These are phyloP conservation scores for Trichechus manatus DNA, from an alignment of 2,113 vertebrate genomes.

Conservation along the genomic window DNA sequence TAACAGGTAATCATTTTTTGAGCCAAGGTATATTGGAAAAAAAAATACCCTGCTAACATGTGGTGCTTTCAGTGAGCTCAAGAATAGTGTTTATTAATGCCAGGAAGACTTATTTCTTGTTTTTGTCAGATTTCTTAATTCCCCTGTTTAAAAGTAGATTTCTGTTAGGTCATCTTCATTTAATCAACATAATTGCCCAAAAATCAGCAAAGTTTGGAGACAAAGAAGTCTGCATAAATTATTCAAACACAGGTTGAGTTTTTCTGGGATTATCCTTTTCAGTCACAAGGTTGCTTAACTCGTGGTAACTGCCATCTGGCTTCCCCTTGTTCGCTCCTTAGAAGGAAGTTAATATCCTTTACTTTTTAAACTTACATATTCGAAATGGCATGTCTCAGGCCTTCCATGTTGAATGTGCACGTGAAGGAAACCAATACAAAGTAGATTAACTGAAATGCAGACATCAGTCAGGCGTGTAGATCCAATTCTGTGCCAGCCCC, in stretches of 20 bases:
- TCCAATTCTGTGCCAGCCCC: too few relatives aligned
- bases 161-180: background rate
- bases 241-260: background rate
- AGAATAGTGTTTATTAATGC: background rate
- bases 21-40: background rate
- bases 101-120: background rate
- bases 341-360: conserved; percentile 78
- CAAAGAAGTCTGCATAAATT: conserved; percentile 63
- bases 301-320: conserved; percentile 31
- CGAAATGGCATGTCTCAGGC: conserved; percentile 25
- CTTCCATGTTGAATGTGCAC: background rate
- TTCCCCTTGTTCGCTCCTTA: conserved; percentile 61
- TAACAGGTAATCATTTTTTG: conserved; percentile 91
- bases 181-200: conserved; percentile 26
- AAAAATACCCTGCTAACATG: background rate
- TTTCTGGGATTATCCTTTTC: conserved; percentile 21
- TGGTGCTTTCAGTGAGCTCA: background rate
- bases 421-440: background rate
- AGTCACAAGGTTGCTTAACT: background rate
- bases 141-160: background rate
- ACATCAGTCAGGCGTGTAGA: background rate
- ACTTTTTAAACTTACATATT: conserved; percentile 63
- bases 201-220: conserved; percentile 45
- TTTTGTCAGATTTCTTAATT: background rate
- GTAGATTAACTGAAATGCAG: background rate